These are phyloP conservation scores for Cydia splendana DNA, from an alignment of 1,140 invertebrate genomes.

Conservation along the genomic window DNA sequence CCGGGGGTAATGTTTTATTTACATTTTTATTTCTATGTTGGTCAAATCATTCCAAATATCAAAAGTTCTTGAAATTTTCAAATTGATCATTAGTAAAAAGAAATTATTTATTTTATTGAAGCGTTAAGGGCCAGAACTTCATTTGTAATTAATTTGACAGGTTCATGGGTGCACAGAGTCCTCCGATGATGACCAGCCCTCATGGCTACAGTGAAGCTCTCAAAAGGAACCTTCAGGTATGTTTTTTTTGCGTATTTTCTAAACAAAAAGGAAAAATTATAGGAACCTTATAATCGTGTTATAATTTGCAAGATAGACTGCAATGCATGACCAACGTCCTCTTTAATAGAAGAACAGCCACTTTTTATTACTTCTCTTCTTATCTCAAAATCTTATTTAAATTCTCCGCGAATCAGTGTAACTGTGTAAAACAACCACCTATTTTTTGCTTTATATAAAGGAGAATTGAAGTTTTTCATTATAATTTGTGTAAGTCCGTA, in stretches of 20 bases:
- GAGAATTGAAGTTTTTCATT: no score
- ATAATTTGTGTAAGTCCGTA: no score
- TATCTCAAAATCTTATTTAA: no score
- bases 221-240: constrained; percentile 77
- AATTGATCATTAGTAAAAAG: not conserved
- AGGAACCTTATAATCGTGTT: no score
- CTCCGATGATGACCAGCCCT: constrained; percentile 77
- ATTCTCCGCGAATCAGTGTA: no score
- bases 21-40: constrained; percentile 52
- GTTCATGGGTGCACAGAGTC: constrained; percentile 78
- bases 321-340: no score
- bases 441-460: no score
- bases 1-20: constrained; percentile 66
- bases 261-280: not conserved
- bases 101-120: constrained; percentile 34
- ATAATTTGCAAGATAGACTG: no score
- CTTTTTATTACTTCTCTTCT: no score
- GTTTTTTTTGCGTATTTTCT: not conserved
- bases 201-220: constrained; percentile 78
- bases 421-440: no score
- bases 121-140: constrained; percentile 28
- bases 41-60: constrained; percentile 35
- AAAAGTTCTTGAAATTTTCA: constrained; percentile 32
- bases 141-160: constrained; percentile 47
- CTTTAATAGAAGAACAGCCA: no score